Percentiles rank a stretch among this genome's conserved stretches.
Conservation (phyloP, 1,140 invertebrate species). For the Tetragonula clypearis region DNA sequence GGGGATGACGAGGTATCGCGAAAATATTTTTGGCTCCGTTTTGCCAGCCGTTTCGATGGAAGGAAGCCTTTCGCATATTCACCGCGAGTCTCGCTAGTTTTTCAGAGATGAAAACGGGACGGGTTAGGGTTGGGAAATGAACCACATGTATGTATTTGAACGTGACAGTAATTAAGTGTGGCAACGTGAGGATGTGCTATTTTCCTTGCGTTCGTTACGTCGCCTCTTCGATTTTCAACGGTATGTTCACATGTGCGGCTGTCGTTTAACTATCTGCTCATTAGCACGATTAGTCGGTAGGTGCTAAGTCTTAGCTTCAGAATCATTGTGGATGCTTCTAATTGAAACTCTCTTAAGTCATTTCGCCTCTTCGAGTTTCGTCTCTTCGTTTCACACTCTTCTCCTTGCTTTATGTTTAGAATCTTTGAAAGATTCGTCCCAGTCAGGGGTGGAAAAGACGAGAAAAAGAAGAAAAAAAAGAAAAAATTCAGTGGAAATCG, state of each 20-base stretch:
- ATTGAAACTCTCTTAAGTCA: not conserved
- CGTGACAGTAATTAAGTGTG: not conserved
- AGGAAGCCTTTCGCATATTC: no score
- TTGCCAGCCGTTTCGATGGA: not conserved
- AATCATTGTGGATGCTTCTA: not conserved
- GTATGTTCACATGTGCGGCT: no score
- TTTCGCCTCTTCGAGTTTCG: not conserved
- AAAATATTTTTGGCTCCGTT: constrained; percentile 2
- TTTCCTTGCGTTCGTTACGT: not conserved
- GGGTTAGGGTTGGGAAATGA: not conserved
- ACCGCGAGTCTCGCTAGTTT: not conserved
- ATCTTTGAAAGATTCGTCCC: no score
- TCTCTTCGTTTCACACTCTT: not conserved
- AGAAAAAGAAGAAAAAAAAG: no score
- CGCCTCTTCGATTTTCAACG: constrained; percentile 7
- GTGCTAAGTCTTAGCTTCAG: not conserved
- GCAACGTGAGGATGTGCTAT: not conserved
- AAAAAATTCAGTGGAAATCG: not conserved
- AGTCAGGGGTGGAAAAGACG: no score
- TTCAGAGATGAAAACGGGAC: not conserved
- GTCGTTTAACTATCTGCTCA: constrained; percentile 16
- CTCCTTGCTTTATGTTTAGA: no score
- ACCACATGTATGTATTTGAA: not conserved
- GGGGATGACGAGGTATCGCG: constrained; percentile 35
- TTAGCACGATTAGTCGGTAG: not conserved